These are phyloP conservation scores for Crambe crambe DNA, from an alignment of 37 sponge, comb jelly and placozoan genomes.

Conservation along the genomic window DNA sequence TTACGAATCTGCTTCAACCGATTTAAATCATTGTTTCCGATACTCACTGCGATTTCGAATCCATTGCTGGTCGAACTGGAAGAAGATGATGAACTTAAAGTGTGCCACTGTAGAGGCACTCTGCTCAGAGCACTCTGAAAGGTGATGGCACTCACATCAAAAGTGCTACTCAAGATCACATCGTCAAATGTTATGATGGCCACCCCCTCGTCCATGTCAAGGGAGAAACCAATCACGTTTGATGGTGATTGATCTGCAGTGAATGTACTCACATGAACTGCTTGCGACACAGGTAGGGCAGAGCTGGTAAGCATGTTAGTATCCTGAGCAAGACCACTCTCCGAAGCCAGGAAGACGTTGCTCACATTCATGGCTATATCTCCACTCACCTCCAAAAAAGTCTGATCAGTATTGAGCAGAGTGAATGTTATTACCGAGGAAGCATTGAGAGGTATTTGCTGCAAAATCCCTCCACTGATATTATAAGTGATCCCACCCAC, in stretches of 20 bases:
- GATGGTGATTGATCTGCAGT: constrained; percentile 56
- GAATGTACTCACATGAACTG: constrained; percentile 46
- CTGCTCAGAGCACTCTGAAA: constrained; percentile 51
- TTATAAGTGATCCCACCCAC: neutral
- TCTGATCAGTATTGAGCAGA: constrained; percentile 55
- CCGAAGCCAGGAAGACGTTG: constrained; percentile 54
- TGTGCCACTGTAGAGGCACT: constrained; percentile 47
- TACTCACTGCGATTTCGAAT: constrained; percentile 40
- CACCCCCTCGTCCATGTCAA: constrained; percentile 74
- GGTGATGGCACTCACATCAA: constrained; percentile 69
- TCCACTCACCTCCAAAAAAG: constrained; percentile 53
- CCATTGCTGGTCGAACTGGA: constrained; percentile 32
- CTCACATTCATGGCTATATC: constrained; percentile 39
- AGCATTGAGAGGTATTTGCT: constrained; percentile 35
- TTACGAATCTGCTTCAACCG: constrained; percentile 75
- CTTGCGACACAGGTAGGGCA: constrained; percentile 20
- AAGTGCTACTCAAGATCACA: constrained; percentile 49
- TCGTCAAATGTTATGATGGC: constrained; percentile 70
- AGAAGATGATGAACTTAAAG: constrained; percentile 44
- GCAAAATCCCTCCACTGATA: constrained; percentile 58
- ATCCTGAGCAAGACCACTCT: constrained; percentile 58
- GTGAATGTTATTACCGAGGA: constrained; percentile 44
- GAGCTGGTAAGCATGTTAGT: constrained; percentile 42
- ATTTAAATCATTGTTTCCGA: constrained; percentile 79
- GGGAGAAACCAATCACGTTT: constrained; percentile 38